Base-by-base conservation (phyloP, 2,888 invertebrate genomes). In the Buathra laborator region DNA sequence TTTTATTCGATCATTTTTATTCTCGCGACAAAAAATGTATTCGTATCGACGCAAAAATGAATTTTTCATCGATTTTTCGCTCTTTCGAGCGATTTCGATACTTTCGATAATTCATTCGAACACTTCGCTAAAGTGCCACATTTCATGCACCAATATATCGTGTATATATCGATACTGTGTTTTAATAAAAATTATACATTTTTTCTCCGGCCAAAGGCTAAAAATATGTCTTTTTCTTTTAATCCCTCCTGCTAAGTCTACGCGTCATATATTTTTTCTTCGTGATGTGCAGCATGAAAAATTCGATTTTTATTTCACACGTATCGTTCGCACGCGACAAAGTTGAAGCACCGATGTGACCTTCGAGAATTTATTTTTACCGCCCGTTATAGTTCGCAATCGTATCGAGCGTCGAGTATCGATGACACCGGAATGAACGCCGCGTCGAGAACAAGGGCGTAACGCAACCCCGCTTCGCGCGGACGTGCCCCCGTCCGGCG, bases 341-440 rank as follows among this genome's bases (percentile, higher is more conserved):
- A 62, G 29, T 6, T 29, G 29, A 62, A 14, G 14, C 62, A 14
- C 29, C 62, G 62, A 62, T 29, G 32, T 62, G 62, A 62, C 62
- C 62, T 62, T 62, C 62, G 44, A 46, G 14, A 14, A 29, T 37
- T 14, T 32, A 32, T 24, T 14, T 74, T 64, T 29, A 37, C 24
- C 68, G 64, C 62, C 68, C 75, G 68, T 12, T 81, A 70, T 9
- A 76, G 3, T 24, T 24, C 44, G 32, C 14, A 0, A 32, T 53
- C 4, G 51, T 81, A 81, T 81, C 81, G 59, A 87, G 87, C 76
- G 67, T 85, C 82, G 67, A 43, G 71, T 86, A 88, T 84, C 81
- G 87, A 83, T 83, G 86, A 87, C 86, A 85, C 86, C 83, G 70
- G 71, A 88, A 86, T 72, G 24, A 44, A 24, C 68, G 72, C 29